Conservation (phyloP, 2,113 vertebrate genomes). For the Siphamia tubifer region DNA sequence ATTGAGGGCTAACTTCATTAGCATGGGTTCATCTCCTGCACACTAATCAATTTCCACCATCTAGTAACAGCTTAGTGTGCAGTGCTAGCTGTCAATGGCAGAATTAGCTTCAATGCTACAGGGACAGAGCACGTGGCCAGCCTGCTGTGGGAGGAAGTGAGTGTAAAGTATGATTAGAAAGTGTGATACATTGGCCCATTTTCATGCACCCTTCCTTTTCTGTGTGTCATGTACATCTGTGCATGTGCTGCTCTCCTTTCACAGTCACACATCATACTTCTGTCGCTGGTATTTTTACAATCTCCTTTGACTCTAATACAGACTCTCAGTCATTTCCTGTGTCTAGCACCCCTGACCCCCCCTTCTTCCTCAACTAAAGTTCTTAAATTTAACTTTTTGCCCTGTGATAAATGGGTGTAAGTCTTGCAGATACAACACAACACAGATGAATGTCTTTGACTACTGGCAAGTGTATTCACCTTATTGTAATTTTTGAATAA, state of each 20-base stretch:
- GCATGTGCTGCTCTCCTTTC: slow-evolving; percentile 48
- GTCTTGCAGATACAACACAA: too few relatives aligned
- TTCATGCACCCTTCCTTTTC: slow-evolving; percentile 56
- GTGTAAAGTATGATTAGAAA: slow-evolving; percentile 50
- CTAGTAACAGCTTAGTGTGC: slow-evolving; percentile 44
- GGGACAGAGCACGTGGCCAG: slow-evolving; percentile 47
- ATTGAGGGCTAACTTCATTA: slow-evolving; percentile 69
- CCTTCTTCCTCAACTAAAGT: slow-evolving; percentile 34
- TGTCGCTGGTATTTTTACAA: slow-evolving; percentile 75
- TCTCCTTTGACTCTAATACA: slow-evolving; percentile 67
- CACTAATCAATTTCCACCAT: slow-evolving; percentile 69
- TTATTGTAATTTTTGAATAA: too few relatives aligned
- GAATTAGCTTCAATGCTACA: slow-evolving; percentile 56
- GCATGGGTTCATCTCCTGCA: slow-evolving; percentile 47
- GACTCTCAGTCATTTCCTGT: slow-evolving; percentile 66
- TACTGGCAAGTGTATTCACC: too few relatives aligned
- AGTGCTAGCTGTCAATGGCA: slow-evolving; percentile 57
- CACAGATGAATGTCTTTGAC: too few relatives aligned
- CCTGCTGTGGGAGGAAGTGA: slow-evolving; percentile 25
- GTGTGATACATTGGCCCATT: slow-evolving; percentile 42
- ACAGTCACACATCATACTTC: slow-evolving; percentile 70
- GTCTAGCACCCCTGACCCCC: slow-evolving; percentile 58
- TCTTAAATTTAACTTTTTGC: too few relatives aligned
- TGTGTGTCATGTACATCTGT: slow-evolving; percentile 7
- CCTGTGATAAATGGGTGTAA: too few relatives aligned